Conservation (phyloP, 2,797 vertebrate genomes). For the Lophura swinhoii region DNA sequence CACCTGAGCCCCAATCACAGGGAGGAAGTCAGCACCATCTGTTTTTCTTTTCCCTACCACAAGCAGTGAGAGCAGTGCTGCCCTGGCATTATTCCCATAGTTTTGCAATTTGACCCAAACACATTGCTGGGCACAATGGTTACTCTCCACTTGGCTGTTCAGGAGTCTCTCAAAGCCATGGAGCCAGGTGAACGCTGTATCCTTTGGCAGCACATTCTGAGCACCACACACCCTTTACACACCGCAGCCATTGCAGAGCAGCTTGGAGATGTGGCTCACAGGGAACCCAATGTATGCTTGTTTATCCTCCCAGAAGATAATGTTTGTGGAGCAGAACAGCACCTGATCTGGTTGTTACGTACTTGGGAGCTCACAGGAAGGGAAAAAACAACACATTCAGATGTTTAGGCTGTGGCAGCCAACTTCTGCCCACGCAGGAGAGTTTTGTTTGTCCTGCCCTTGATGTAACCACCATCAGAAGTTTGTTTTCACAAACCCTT, state of each 20-base stretch:
- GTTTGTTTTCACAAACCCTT: slow-evolving; percentile 51
- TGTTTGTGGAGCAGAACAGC: neutral
- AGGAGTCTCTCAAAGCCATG: neutral
- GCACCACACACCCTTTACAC: neutral
- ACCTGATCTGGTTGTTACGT: neutral
- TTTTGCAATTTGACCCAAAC: neutral
- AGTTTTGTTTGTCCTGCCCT: slow-evolving; percentile 38
- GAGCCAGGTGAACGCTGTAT: rapidly evolving
- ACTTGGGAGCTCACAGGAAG: neutral
- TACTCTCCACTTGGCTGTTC: rapidly evolving
- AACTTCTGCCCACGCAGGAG: slow-evolving; percentile 17
- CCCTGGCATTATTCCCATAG: rapidly evolving
- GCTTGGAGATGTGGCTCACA: rapidly evolving
- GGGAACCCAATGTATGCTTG: neutral
- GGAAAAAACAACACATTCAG: neutral
- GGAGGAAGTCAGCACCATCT: neutral
- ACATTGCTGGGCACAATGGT: rapidly evolving
- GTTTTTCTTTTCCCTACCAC: neutral
- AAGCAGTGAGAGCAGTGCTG: neutral
- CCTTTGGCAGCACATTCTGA: neutral
- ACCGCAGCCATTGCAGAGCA: too few relatives aligned
- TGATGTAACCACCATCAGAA: slow-evolving; percentile 38
- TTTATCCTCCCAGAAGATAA: neutral
- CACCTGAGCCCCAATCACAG: rapidly evolving
- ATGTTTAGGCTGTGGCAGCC: slow-evolving; percentile 44